phyloP scores from a whole-genome alignment of 2,797 vertebrate genomes.

The Garrulus glandarius region DNA sequence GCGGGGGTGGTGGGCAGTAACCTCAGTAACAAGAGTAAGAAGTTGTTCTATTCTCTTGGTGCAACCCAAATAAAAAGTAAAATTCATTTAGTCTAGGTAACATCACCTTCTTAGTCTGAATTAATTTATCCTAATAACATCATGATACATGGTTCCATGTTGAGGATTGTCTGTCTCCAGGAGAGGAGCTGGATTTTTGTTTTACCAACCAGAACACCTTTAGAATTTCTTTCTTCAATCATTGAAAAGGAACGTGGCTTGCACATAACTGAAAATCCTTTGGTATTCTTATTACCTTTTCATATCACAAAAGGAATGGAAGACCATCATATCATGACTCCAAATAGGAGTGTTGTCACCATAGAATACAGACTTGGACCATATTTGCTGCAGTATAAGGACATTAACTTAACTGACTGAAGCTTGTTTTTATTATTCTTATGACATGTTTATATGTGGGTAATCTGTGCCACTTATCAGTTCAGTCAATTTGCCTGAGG shows the following conservation, averaged over 20 bases:
- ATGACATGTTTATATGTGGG: not conserved
- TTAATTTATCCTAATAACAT: not conserved
- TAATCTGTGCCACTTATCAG: not conserved
- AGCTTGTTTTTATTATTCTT: not conserved
- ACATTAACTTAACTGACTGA: not conserved
- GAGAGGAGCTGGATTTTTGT: not conserved
- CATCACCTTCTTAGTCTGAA: not conserved
- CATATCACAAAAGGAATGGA: not conserved
- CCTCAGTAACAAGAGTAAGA: not conserved
- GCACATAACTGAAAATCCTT: not conserved
- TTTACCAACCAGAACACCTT: not conserved
- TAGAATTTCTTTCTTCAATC: not conserved
- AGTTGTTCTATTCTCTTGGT: not conserved
- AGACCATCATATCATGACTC: rapidly evolving
- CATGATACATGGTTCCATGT: not conserved
- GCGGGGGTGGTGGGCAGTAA: not conserved
- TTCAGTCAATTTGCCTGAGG: not conserved
- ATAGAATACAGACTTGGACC: not conserved
- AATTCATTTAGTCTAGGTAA: not conserved
- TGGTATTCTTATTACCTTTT: not conserved
- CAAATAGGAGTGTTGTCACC: not conserved
- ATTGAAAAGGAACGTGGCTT: not conserved
- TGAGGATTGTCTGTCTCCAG: not conserved
- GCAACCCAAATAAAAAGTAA: not conserved
- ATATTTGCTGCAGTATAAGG: not conserved